phyloP scores from a whole-genome alignment of 2,797 vertebrate genomes.

The Salmo trutta region DNA sequence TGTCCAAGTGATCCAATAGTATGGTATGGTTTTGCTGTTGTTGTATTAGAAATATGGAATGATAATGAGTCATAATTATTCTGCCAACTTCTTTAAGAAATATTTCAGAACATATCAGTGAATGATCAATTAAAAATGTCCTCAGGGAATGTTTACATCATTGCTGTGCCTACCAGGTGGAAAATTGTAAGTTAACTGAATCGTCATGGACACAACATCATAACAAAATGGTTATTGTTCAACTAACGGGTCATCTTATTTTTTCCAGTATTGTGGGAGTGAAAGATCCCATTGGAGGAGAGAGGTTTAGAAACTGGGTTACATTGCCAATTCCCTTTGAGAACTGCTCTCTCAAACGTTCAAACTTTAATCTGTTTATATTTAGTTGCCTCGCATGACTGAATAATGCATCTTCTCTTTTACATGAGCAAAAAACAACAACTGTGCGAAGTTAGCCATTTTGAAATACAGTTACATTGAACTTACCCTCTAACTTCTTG shows the following conservation, averaged over 20 bases:
- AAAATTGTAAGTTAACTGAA: not conserved
- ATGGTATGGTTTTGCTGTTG: not conserved
- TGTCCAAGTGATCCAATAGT: not conserved
- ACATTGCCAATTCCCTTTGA: slow-evolving; percentile 71
- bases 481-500: slow-evolving; percentile 27
- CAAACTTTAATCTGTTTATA: slow-evolving; percentile 81
- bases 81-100: not conserved
- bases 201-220: not conserved
- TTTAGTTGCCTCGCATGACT: slow-evolving; percentile 72
- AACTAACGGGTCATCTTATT: slow-evolving; percentile 16
- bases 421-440: slow-evolving; percentile 69
- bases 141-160: not conserved
- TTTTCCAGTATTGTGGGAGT: slow-evolving; percentile 53
- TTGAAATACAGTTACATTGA: slow-evolving; percentile 67
- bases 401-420: slow-evolving; percentile 68
- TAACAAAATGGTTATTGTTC: slow-evolving; percentile 25
- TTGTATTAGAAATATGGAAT: not conserved
- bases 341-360: slow-evolving; percentile 72
- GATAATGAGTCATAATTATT: not conserved
- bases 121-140: not conserved
- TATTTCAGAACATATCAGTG: not conserved
- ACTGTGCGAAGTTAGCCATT: slow-evolving; percentile 56
- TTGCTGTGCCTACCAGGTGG: not conserved
- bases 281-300: slow-evolving; percentile 53
- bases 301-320: slow-evolving; percentile 72